A percentile compares a stretch with the other conserved stretches of the same genome.
These are phyloP conservation scores for Rhynchophorus ferrugineus DNA, from an alignment of 1,140 invertebrate genomes.

Conservation along the genomic window DNA sequence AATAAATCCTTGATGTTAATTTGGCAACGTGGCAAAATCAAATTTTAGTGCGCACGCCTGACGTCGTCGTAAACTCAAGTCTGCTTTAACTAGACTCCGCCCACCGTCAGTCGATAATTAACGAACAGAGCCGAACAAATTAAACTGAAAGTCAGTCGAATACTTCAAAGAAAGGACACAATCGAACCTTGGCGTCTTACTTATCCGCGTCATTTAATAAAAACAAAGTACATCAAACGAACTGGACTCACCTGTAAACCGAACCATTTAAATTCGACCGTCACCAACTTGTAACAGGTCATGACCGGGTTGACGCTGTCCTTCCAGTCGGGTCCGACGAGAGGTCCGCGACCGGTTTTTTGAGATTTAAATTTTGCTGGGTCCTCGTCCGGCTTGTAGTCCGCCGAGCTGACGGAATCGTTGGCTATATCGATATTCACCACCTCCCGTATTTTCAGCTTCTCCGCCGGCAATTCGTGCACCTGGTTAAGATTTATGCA, in stretches of 20 bases:
- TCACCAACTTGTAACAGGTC: conserved; percentile 98
- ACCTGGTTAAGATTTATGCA: conserved; percentile 50
- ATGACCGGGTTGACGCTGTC: conserved; percentile 80
- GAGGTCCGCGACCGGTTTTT: conserved; percentile 91
- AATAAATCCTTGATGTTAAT: too few species aligned
- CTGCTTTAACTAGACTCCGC: too few species aligned
- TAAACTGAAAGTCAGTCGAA: too few species aligned
- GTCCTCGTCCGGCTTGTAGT: conserved; percentile 88
- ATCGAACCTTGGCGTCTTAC: background rate
- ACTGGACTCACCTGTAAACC: conserved; percentile 83
- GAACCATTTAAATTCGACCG: conserved; percentile 99
- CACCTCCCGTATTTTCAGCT: conserved; percentile 81
- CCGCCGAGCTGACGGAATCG: conserved; percentile 66
- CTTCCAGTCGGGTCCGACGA: conserved; percentile 75
- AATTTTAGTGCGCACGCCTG: too few species aligned
- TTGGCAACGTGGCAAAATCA: too few species aligned
- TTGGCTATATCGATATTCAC: conserved; percentile 93
- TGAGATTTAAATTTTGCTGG: conserved; percentile 82
- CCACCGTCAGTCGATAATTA: too few species aligned
- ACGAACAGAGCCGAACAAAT: too few species aligned
- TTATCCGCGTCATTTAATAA: too few species aligned
- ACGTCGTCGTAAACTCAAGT: too few species aligned
- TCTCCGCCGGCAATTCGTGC: conserved; percentile 81
- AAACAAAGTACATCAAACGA: too few species aligned
- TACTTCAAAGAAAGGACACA: background rate